Evolutionary conservation across 2,888 invertebrate species (phyloP).

Genomic region (Rhorus exstirpatorius): DNA sequence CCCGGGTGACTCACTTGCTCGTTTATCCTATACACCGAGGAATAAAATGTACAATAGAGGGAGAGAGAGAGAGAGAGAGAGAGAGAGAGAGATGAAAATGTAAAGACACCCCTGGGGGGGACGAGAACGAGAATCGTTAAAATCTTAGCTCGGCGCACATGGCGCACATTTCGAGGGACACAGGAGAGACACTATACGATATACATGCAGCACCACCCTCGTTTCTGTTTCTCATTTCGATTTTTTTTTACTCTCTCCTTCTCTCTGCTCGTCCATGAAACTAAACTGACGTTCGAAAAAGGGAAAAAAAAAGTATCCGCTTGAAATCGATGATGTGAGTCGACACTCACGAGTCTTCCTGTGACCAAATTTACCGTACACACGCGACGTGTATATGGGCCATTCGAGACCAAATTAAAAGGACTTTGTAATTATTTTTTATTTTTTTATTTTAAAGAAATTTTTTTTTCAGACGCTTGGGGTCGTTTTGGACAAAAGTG

Average conservation of each 20-base stretch:
- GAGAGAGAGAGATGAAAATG: constrained; percentile 37
- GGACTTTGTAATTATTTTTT: too few relatives aligned
- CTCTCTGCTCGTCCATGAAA: neutral
- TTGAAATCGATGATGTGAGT: constrained; percentile 2
- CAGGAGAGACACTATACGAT: neutral
- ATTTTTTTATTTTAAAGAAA: too few relatives aligned
- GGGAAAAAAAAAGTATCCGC: neutral
- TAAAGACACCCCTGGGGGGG: constrained; percentile 60
- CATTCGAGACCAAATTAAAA: too few relatives aligned
- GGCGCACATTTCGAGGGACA: constrained; percentile 54
- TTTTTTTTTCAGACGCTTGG: too few relatives aligned
- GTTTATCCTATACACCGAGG: constrained; percentile 24
- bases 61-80: constrained; percentile 6
- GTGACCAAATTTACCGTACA: neutral
- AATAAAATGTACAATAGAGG: constrained; percentile 1
- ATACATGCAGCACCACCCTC: constrained; percentile 38
- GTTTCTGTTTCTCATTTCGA: constrained; percentile 45
- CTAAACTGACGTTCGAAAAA: neutral
- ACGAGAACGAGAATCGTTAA: constrained; percentile 63
- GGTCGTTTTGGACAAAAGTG: too few relatives aligned
- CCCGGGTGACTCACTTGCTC: constrained; percentile 17
- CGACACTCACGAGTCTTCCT: neutral
- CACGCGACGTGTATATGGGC: too few relatives aligned
- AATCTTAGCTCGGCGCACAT: constrained; percentile 65
- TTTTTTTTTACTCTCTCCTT: neutral